phyloP scores from a whole-genome alignment of 1,140 invertebrate genomes.

The Chelonus insularis region DNA sequence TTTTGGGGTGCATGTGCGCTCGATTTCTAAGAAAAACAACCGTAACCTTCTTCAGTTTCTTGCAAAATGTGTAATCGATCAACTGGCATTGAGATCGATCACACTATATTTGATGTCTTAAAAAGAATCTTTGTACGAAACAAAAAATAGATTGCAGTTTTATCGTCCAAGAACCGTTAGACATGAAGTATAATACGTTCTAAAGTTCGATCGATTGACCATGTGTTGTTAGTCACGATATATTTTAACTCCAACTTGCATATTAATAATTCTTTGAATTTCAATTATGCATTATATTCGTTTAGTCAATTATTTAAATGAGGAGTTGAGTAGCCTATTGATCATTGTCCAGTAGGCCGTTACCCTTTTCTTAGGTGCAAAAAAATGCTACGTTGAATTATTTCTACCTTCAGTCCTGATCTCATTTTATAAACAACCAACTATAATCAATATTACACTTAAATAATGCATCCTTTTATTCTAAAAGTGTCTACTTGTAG shows the following conservation, averaged over 20 bases:
- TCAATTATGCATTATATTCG: background rate
- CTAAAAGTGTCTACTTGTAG: no score
- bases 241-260: background rate
- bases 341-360: no score
- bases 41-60: background rate
- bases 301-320: background rate
- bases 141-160: background rate
- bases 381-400: no score
- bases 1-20: background rate
- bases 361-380: no score
- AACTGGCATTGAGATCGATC: background rate
- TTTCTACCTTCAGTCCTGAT: no score
- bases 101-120: conserved; percentile 4
- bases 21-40: conserved; percentile 1
- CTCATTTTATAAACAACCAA: no score
- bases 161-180: background rate
- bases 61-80: conserved; percentile 3
- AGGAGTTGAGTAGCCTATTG: no score
- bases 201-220: background rate
- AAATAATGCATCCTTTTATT: no score
- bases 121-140: background rate
- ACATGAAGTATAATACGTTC: background rate
- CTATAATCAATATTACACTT: no score
- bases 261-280: background rate
- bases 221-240: background rate